Evolutionary conservation across 2,113 vertebrate genomes (phyloP).

Genomic region (Psephotus haematonotus): DNA sequence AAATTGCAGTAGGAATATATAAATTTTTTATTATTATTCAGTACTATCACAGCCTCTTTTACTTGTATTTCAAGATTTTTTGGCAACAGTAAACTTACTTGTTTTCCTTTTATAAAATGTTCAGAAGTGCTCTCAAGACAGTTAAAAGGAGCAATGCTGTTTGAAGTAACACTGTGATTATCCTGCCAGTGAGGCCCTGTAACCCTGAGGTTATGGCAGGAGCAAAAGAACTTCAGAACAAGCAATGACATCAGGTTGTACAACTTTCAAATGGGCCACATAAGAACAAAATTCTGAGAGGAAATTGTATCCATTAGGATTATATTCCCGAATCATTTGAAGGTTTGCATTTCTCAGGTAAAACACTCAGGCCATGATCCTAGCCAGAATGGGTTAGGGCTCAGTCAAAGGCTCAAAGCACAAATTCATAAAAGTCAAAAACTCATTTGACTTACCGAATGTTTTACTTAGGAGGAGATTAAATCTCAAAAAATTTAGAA

Average conservation of each 20-base stretch:
- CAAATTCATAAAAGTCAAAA: neutral
- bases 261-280: neutral
- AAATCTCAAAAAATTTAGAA: neutral
- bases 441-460: neutral
- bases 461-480: neutral
- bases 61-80: neutral
- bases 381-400: neutral
- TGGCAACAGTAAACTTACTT: neutral
- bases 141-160: neutral
- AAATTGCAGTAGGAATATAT: neutral
- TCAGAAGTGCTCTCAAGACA: neutral
- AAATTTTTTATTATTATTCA: neutral
- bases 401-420: neutral
- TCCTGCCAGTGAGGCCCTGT: neutral
- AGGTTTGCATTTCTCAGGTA: neutral
- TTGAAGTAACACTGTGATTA: conserved; percentile 5
- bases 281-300: neutral
- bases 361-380: neutral
- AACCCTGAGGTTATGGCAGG: neutral
- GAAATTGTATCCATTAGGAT: neutral
- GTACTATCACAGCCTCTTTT: neutral
- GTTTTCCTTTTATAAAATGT: conserved; percentile 2
- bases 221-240: neutral
- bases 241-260: neutral
- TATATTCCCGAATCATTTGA: neutral